Evolutionary conservation across 2,888 invertebrate species (phyloP), one percentile per base, ranked within the genome.

Genomic region (Pammene fasciana): DNA sequence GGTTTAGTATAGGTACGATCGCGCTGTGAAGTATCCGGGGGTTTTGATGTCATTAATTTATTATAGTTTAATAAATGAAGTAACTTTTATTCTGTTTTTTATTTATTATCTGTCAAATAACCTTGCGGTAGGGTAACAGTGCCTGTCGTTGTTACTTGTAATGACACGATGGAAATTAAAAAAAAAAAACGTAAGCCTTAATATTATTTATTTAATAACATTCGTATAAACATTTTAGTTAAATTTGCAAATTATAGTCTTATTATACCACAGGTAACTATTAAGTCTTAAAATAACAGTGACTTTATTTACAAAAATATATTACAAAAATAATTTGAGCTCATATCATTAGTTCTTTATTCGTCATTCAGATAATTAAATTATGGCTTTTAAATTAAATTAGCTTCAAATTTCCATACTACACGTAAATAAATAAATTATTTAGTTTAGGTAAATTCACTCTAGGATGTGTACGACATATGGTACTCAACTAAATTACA

Each of bases 41-140:
- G 70, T 70, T 65, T 70, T 60, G 65, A 45, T 65, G 70, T 65
- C n/a, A 60, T 65, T 70, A 60, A 70, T 65, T 70, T 70, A 70
- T 70, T 55, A 60, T 70, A 70, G 65, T 18, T 65, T 70, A 70
- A 70, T 70, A 68, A 70, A 60, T n/a, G 46, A 68, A 65, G 56
- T 57, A 65, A 52, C 43, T 65, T 65, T 60, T 60, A 55, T 10
- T n/a, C 13, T 6, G 54, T 26, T 4, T 65, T 70, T 65, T 52
- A 56, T 59, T 68, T 7, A 36, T 9, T 38, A 38, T 38, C 6
- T 9, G 0, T 5, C 9, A 5, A 38, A 38, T 38, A 38, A 5
- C 26, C 26, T 4, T 52, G 7, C 11, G 5, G 18, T 26, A 50
- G 50, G 50, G 50, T 50, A 50, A 48, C 16, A 0, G 48, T 16